Percentiles rank a stretch among this genome's conserved stretches.
Conservation (phyloP, 2,113 vertebrate species). For the Mastomys coucha region DNA sequence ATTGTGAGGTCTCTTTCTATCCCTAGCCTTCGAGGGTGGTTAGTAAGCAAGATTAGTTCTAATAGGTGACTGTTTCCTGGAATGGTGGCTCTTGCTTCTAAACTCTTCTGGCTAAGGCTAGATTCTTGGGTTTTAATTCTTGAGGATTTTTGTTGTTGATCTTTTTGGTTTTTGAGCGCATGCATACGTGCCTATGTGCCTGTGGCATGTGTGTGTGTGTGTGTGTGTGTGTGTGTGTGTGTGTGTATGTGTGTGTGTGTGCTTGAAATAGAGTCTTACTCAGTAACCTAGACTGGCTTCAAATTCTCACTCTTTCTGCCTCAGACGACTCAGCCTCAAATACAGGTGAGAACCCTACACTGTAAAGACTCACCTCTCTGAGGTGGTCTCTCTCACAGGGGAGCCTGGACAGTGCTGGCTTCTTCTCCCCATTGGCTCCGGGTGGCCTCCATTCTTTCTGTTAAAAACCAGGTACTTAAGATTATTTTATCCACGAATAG, state of each 20-base stretch:
- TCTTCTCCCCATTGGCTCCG: background rate
- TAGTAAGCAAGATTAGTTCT: background rate
- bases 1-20: background rate
- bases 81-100: background rate
- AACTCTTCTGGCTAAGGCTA: background rate
- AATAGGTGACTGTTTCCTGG: rapidly evolving
- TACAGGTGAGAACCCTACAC: too few species aligned
- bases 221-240: background rate
- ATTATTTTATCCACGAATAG: too few species aligned
- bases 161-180: too few species aligned
- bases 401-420: background rate
- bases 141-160: background rate
- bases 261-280: background rate
- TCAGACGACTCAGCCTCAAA: background rate
- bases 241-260: background rate
- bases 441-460: background rate
- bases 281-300: background rate
- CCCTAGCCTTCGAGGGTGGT: rapidly evolving
- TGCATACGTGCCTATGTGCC: background rate
- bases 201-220: background rate
- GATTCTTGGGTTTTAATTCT: background rate
- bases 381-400: background rate
- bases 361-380: background rate
- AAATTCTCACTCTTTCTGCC: background rate
- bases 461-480: background rate